Percentiles rank a stretch among this genome's conserved stretches.
These are phyloP conservation scores for Cancer borealis DNA, from an alignment of 2,888 invertebrate species.

Conservation along the genomic window DNA sequence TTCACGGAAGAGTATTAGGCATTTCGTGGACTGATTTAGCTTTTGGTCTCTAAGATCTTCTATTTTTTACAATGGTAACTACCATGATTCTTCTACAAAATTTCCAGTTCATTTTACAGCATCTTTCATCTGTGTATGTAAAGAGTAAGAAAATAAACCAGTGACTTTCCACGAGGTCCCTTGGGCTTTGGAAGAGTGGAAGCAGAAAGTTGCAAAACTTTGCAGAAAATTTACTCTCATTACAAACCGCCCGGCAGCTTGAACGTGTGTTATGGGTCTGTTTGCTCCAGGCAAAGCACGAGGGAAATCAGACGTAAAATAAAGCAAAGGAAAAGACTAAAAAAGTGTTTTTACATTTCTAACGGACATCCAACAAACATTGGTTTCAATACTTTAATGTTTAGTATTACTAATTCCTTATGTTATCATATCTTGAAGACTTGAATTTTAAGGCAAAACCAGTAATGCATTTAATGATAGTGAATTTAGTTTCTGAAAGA, in stretches of 20 bases:
- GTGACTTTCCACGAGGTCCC: not conserved
- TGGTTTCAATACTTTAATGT: not conserved
- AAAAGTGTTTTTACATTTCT: not conserved
- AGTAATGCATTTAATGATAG: not conserved
- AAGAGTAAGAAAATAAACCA: conserved; percentile 6
- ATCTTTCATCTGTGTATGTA: not conserved
- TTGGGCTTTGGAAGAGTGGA: not conserved
- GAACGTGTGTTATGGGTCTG: conserved; percentile 2
- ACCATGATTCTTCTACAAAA: not conserved
- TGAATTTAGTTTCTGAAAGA: not conserved
- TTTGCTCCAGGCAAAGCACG: conserved; percentile 16
- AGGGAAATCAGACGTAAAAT: not conserved
- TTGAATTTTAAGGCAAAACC: not conserved
- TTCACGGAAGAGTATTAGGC: no score
- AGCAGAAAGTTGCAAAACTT: not conserved
- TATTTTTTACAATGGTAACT: no score
- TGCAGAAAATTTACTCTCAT: conserved; percentile 13
- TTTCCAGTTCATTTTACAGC: not conserved
- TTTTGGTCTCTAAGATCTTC: no score
- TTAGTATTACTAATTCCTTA: not conserved
- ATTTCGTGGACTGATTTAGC: no score
- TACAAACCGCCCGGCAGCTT: not conserved
- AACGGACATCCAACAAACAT: not conserved
- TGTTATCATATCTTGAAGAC: not conserved
- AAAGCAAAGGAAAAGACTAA: not conserved